Evolutionary conservation across 2,113 vertebrate species (phyloP), one percentile per base, ranked within the genome.

Genomic region (Erpornis zantholeuca): DNA sequence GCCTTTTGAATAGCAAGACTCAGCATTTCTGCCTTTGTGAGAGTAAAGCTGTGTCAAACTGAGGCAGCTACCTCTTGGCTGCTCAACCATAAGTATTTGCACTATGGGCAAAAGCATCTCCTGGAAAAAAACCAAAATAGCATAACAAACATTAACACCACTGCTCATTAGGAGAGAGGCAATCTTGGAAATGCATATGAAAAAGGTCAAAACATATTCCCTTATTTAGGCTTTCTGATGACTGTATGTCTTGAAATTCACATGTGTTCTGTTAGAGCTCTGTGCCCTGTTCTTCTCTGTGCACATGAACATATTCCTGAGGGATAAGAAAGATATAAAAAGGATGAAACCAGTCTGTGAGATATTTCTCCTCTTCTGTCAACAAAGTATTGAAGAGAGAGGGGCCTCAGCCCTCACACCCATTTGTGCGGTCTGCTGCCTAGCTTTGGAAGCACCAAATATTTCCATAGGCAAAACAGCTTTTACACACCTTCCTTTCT

Each of bases 1-100:
- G 38, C 33, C 72, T 88, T 92, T 93, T 64, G 27, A 91, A 94
- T 9, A 94, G 53, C 71, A 82, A 88, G 69, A 72, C 54, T 88
- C 11, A 4, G 80, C 84, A 49, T 52, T 97, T 91, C 73, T 94
- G 65, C 73, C n/a, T 84, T 72, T 85, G 29, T 66, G 72, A 89
- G 80, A 77, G 89, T 44, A 92, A 94, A 96, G 82, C 4, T 56
- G 73, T 18, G 19, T 87, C 73, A 40, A n/a, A n/a, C 56, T 14
- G 15, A 93, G 82, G 94, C 73, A 94, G 56, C 35, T 81, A 57
- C 33, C 56, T 78, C 65, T 83, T 87, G 78, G 45, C 83, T 92
- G 87, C 82, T 83, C 73, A 57, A 25, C 54, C 54, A 45, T 56
- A 95, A 78, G 38, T 71, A 66, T 49, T 79, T 8, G 2, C 18